Conservation (phyloP, 2,797 vertebrate species). For the Ataeniobius toweri region DNA sequence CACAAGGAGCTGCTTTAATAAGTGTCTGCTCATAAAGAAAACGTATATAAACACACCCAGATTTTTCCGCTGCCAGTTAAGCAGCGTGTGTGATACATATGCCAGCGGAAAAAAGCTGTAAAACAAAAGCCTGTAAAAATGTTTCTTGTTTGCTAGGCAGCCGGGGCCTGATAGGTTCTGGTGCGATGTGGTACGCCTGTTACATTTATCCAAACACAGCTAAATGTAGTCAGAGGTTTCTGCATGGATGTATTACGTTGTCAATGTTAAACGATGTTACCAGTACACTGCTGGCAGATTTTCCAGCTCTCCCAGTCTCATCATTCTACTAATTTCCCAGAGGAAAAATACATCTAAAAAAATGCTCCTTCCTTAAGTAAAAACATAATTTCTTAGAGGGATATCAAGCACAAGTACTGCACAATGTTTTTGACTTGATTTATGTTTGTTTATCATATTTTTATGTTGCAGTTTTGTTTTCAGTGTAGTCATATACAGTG, state of each 20-base stretch:
- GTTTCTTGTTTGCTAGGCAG: slow-evolving; percentile 30
- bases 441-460: neutral
- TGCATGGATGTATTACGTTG: neutral
- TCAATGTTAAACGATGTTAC: slow-evolving; percentile 1
- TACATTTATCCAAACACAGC: slow-evolving; percentile 30
- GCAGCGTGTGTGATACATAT: slow-evolving; percentile 45
- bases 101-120: slow-evolving; percentile 66
- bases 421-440: slow-evolving; percentile 4
- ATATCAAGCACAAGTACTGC: neutral
- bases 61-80: slow-evolving; percentile 37
- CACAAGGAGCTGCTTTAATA: slow-evolving; percentile 45
- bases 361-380: slow-evolving; percentile 15
- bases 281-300: slow-evolving; percentile 20
- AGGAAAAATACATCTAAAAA: slow-evolving; percentile 21
- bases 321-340: slow-evolving; percentile 54
- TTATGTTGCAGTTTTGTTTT: neutral
- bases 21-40: slow-evolving; percentile 53
- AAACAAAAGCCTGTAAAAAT: slow-evolving; percentile 62
- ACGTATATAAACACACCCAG: slow-evolving; percentile 7
- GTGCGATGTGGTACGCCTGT: slow-evolving; percentile 37
- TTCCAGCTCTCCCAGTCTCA: slow-evolving; percentile 30
- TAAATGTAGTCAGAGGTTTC: slow-evolving; percentile 10
- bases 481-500: neutral
- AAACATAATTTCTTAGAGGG: slow-evolving; percentile 2
- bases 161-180: slow-evolving; percentile 48